phyloP scores from a whole-genome alignment of 1,140 invertebrate genomes.

The Drosophila littoralis region DNA sequence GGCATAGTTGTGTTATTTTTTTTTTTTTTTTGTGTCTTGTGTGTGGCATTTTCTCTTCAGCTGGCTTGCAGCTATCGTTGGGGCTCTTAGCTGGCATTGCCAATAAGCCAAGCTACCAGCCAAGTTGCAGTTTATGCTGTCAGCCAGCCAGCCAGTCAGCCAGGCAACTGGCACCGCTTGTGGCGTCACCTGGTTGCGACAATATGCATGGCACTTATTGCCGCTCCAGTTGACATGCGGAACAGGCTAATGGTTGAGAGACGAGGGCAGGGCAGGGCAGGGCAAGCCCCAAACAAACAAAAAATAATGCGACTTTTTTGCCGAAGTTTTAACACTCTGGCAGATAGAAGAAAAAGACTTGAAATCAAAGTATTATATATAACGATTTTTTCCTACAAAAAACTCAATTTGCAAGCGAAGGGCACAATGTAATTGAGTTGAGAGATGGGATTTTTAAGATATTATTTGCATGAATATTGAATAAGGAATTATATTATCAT shows the following conservation, averaged over 20 bases:
- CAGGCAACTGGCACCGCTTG: conserved; percentile 2
- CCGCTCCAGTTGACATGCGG: conserved; percentile 77
- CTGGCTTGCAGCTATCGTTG: not conserved
- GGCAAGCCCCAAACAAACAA: conserved; percentile 3
- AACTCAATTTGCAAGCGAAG: too few relatives aligned
- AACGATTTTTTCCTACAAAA: too few relatives aligned
- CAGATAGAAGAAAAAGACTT: too few relatives aligned
- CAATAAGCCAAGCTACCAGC: conserved; percentile 41
- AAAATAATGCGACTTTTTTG: conserved; percentile 4
- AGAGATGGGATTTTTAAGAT: too few relatives aligned
- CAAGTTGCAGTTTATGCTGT: conserved; percentile 35
- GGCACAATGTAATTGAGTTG: too few relatives aligned
- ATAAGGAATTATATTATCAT: too few relatives aligned
- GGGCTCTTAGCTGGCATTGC: conserved; percentile 9
- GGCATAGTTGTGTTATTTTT: not conserved
- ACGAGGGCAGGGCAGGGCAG: not conserved
- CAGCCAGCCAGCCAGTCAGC: not conserved
- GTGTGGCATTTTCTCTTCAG: not conserved
- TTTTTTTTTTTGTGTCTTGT: not conserved
- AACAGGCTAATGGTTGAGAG: conserved; percentile 58
- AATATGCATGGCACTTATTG: conserved; percentile 79
- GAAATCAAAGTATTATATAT: too few relatives aligned
- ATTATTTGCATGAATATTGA: too few relatives aligned
- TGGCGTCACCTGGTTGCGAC: conserved; percentile 59
- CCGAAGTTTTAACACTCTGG: conserved; percentile 18